Conservation (phyloP, 2,113 vertebrate genomes). For the Eclectus roratus region DNA sequence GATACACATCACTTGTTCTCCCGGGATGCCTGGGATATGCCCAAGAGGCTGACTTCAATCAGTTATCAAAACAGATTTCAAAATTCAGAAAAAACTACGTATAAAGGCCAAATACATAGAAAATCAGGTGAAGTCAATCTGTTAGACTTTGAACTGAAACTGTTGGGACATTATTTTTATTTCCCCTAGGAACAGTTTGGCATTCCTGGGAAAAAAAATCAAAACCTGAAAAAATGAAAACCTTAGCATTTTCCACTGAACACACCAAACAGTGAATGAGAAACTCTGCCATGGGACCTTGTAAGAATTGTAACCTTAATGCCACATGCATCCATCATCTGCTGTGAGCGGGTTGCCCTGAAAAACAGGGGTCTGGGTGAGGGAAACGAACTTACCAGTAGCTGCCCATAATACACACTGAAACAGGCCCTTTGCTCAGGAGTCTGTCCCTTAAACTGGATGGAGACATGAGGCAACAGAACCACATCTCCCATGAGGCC, state of each 20-base stretch:
- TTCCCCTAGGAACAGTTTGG: neutral
- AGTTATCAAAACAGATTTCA: neutral
- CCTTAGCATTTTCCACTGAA: neutral
- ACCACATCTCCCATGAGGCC: neutral
- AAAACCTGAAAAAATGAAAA: neutral
- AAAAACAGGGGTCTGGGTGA: neutral
- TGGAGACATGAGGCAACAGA: neutral
- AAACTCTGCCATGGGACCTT: fast-evolving
- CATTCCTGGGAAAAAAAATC: neutral
- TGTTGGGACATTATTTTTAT: neutral
- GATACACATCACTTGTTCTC: neutral
- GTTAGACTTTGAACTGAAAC: neutral
- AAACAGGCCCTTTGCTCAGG: neutral
- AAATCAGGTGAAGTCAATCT: neutral
- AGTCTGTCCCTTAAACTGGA: neutral
- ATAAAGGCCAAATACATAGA: neutral
- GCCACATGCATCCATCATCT: neutral
- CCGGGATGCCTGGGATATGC: neutral
- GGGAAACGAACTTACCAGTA: neutral
- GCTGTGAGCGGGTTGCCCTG: neutral
- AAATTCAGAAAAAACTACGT: neutral
- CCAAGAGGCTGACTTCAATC: neutral
- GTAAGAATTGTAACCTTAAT: neutral
- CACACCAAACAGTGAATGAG: neutral
- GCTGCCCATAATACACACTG: neutral